Conservation (phyloP, 1,140 invertebrate species). For the Pachyrhynchus sulphureomaculatus region DNA sequence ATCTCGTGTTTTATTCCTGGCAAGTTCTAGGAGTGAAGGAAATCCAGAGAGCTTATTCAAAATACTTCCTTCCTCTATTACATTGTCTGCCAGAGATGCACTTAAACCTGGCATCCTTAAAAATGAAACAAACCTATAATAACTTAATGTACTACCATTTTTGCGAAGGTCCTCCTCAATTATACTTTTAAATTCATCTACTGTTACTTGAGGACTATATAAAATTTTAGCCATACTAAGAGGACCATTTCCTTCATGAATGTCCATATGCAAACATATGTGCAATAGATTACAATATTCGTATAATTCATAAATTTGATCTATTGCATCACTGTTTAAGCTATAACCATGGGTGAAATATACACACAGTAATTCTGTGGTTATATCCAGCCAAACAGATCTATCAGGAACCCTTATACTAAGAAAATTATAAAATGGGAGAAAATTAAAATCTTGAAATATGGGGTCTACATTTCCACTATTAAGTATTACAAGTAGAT, state of each 20-base stretch:
- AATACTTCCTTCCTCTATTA: background rate
- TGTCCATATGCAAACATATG: slow-evolving; percentile 17
- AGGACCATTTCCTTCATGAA: background rate
- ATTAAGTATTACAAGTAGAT: slow-evolving; percentile 20
- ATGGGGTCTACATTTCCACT: slow-evolving; percentile 8
- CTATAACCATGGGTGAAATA: slow-evolving; percentile 12
- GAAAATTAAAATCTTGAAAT: slow-evolving; percentile 11
- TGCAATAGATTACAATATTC: slow-evolving; percentile 20
- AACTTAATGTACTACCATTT: background rate
- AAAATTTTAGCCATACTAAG: slow-evolving; percentile 4
- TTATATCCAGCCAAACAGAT: background rate
- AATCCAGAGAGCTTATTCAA: background rate
- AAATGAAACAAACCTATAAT: background rate
- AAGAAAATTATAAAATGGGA: slow-evolving; percentile 7
- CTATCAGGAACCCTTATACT: background rate
- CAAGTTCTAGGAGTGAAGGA: slow-evolving; percentile 19
- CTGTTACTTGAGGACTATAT: slow-evolving; percentile 6
- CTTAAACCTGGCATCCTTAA: background rate
- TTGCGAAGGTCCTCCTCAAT: background rate
- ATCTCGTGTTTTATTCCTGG: slow-evolving; percentile 13
- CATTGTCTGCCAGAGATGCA: background rate
- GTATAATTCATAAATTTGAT: slow-evolving; percentile 4
- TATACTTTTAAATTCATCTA: slow-evolving; percentile 5
- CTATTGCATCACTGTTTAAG: slow-evolving; percentile 4
- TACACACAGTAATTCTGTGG: slow-evolving; percentile 17